phyloP scores from a whole-genome alignment of 2,113 vertebrate species.

The Coturnix japonica region DNA sequence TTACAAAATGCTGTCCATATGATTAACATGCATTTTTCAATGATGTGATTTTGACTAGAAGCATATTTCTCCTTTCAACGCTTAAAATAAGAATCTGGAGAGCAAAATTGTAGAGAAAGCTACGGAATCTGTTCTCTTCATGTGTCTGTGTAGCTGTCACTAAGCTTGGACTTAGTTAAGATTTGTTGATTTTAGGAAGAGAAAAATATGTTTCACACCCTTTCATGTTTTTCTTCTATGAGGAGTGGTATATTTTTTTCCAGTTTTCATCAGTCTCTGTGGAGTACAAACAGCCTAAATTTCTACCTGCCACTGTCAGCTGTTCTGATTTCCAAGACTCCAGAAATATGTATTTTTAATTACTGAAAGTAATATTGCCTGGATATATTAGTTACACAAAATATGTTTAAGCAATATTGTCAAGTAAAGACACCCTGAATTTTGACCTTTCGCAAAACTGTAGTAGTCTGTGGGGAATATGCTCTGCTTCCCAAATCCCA shows the following conservation, averaged over 20 bases:
- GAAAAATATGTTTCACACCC: not conserved
- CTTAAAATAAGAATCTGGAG: not conserved
- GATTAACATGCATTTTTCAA: not conserved
- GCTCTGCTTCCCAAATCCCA: not conserved
- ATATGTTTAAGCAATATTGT: not conserved
- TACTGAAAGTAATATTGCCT: not conserved
- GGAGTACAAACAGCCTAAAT: not conserved
- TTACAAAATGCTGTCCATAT: not conserved
- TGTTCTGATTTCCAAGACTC: not conserved
- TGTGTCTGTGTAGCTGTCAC: not conserved
- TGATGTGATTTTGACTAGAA: not conserved
- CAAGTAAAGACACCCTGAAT: not conserved
- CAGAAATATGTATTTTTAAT: not conserved
- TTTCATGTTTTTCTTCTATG: not conserved
- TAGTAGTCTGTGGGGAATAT: not conserved
- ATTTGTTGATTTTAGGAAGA: conserved; percentile 8
- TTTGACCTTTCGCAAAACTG: not conserved
- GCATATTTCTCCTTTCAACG: not conserved
- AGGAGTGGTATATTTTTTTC: not conserved
- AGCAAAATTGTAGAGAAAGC: not conserved
- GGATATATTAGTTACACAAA: conserved; percentile 12
- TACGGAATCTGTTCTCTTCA: not conserved
- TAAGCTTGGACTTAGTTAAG: not conserved
- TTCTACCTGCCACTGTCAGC: conserved; percentile 8
- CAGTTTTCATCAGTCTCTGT: not conserved